Percentiles rank a stretch among this genome's conserved stretches.
phyloP scores from a whole-genome alignment of 2,888 invertebrate genomes.

The Abrostola triplasia region DNA sequence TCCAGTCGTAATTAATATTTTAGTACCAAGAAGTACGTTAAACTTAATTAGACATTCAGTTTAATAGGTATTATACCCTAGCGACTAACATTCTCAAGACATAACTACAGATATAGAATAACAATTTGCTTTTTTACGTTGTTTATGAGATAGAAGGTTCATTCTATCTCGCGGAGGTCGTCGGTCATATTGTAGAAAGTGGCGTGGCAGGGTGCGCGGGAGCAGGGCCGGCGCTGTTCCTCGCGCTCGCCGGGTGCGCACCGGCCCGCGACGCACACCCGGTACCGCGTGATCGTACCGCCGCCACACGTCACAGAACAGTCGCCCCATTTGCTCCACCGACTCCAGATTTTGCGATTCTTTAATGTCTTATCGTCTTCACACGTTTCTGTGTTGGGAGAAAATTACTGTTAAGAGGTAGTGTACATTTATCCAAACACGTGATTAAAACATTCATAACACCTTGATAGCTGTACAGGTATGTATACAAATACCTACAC shows the following conservation, averaged over 20 bases:
- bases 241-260: slow-evolving; percentile 81
- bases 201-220: slow-evolving; percentile 64
- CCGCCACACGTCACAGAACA: slow-evolving; percentile 80
- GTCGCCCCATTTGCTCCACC: slow-evolving; percentile 80
- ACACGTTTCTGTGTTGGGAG: slow-evolving; percentile 44
- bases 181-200: slow-evolving; percentile 31
- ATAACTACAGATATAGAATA: neutral
- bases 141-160: neutral
- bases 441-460: too few species aligned
- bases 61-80: too few species aligned
- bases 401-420: neutral
- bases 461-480: too few species aligned
- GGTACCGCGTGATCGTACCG: slow-evolving; percentile 67
- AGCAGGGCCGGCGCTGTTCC: slow-evolving; percentile 75
- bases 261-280: slow-evolving; percentile 75
- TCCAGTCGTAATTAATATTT: too few species aligned
- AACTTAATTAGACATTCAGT: too few species aligned
- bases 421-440: too few species aligned
- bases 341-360: slow-evolving; percentile 79
- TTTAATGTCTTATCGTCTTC: slow-evolving; percentile 64
- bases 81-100: too few species aligned
- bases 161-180: slow-evolving; percentile 55
- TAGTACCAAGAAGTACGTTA: too few species aligned
- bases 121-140: neutral
- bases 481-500: too few species aligned